These are phyloP conservation scores for Buphagus erythrorhynchus DNA, from an alignment of 2,797 vertebrate genomes.

Conservation along the genomic window DNA sequence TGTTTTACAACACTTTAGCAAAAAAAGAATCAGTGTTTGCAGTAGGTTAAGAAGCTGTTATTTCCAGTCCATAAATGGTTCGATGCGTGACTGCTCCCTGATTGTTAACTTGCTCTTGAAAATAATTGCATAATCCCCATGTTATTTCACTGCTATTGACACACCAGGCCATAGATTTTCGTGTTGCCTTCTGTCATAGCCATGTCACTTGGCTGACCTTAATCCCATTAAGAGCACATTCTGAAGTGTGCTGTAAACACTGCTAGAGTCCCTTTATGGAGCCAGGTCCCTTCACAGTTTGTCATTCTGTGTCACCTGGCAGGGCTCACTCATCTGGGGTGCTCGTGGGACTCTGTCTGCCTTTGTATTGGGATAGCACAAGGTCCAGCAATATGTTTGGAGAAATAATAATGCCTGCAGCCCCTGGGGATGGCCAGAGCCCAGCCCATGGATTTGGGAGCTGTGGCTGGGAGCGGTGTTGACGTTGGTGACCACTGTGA, in stretches of 20 bases:
- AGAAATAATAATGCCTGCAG: neutral
- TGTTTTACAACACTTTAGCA: neutral
- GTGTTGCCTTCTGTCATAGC: neutral
- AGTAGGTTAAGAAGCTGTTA: neutral
- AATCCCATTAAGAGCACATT: neutral
- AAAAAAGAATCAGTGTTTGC: neutral
- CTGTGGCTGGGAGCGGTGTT: neutral
- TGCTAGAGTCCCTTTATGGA: neutral
- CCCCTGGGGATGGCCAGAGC: neutral
- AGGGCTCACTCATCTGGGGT: fast-evolving
- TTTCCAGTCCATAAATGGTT: neutral
- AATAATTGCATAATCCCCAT: neutral
- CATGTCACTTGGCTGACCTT: neutral
- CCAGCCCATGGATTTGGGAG: neutral
- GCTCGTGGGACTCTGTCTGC: neutral
- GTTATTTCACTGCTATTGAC: neutral
- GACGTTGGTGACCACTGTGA: neutral
- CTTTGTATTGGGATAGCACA: neutral
- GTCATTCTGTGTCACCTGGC: neutral
- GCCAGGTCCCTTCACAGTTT: neutral
- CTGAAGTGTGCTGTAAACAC: neutral
- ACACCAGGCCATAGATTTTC: neutral
- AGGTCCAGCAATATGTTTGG: neutral
- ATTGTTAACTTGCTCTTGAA: neutral
- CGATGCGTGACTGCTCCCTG: neutral